A percentile compares a stretch with the other conserved stretches of the same genome.
These are phyloP conservation scores for Poecile atricapillus DNA, from an alignment of 2,113 vertebrate genomes.

Conservation along the genomic window DNA sequence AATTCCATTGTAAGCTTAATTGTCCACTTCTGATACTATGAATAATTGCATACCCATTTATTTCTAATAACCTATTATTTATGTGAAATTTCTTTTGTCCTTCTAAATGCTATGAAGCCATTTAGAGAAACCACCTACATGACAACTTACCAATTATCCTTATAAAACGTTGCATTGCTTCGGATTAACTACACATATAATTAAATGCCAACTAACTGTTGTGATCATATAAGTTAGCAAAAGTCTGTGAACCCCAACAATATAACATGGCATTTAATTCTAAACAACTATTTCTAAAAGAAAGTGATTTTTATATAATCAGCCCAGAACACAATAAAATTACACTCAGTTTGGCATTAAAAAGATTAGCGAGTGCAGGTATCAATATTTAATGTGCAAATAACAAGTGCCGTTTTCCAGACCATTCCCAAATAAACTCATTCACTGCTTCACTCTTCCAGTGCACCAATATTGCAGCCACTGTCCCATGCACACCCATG, in stretches of 20 bases:
- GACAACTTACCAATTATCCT: conserved; percentile 19
- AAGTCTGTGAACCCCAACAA: neutral
- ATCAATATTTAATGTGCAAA: neutral
- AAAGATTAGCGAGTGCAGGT: neutral
- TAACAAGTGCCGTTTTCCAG: neutral
- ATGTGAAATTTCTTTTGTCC: conserved; percentile 30
- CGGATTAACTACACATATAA: conserved; percentile 1
- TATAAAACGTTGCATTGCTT: neutral
- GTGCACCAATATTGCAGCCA: neutral
- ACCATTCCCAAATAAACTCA: neutral
- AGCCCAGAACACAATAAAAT: neutral
- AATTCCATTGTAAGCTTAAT: neutral
- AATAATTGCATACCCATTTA: neutral
- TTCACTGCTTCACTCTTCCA: neutral
- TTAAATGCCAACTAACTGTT: conserved; percentile 2
- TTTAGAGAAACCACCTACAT: conserved; percentile 25
- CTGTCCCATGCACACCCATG: rapidly evolving
- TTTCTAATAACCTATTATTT: conserved; percentile 49
- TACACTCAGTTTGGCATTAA: neutral
- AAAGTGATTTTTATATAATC: neutral
- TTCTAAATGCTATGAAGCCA: neutral
- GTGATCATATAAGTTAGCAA: neutral
- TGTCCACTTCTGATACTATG: neutral
- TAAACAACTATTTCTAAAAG: neutral
- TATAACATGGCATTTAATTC: neutral